These are phyloP conservation scores for Eretmochelys imbricata DNA, from an alignment of 2,113 vertebrate genomes.

Conservation along the genomic window DNA sequence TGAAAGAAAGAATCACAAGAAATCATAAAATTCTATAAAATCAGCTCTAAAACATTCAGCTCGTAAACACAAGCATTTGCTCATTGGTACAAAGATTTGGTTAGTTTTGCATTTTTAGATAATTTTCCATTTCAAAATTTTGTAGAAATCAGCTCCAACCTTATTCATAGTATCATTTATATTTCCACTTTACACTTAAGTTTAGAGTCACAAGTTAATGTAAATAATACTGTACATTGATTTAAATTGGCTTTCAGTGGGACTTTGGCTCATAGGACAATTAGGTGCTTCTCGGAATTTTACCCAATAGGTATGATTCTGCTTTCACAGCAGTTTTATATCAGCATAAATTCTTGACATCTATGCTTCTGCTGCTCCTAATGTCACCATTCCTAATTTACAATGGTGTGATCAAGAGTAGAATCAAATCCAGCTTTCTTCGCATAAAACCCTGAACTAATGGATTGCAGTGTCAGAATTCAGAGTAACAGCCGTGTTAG, in stretches of 20 bases:
- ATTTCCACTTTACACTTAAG: not conserved
- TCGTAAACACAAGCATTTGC: not conserved
- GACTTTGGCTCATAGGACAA: not conserved
- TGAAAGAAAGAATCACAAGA: not conserved
- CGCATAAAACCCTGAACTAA: not conserved
- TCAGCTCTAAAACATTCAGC: not conserved
- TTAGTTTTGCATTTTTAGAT: not conserved
- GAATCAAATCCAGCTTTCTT: not conserved
- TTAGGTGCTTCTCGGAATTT: not conserved
- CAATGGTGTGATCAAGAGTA: not conserved
- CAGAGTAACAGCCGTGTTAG: no score
- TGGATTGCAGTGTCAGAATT: not conserved
- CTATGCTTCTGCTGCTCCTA: not conserved
- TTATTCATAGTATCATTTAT: not conserved
- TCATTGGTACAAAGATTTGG: not conserved
- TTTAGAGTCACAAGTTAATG: not conserved
- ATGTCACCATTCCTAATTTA: not conserved
- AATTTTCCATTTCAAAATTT: no score
- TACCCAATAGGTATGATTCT: not conserved
- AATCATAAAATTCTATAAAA: not conserved
- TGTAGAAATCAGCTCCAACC: no score
- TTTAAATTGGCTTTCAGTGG: not conserved
- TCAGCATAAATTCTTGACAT: not conserved
- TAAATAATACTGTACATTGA: not conserved
- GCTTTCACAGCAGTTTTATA: fast-evolving